Evolutionary conservation across 1,140 invertebrate genomes (phyloP), one percentile per base, ranked within the genome.

Genomic region (Pseudomyrmex sp.): DNA sequence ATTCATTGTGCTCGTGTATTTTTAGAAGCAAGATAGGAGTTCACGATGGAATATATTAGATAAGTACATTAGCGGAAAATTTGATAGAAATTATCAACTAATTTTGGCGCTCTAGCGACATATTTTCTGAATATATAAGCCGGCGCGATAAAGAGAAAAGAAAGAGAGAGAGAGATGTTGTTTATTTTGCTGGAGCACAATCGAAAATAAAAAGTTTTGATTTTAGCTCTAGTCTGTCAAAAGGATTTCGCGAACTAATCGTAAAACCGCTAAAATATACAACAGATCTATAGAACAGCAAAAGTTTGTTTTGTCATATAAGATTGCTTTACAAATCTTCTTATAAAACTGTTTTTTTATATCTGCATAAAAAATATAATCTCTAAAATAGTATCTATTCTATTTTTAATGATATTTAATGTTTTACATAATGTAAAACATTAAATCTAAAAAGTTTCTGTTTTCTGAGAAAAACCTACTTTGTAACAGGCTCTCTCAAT

Each of bases 1-100:
- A 88, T 88, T 88, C 56, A 88, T 23, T 62, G 58, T n/a, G 58
- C 46, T 46, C 44, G 66, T 35, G 35, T 88, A 88, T 88, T 88
- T 80, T 83, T 85, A 80, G 86, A 77, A 69, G 26, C 72, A 20
- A 75, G 48, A 83, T 88, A 76, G 86, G 83, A 70, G 50, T 52
- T 58, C 74, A 35, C 54, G 85, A 59, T 80, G 59, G 75, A 84
- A 80, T 82, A 75, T 75, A 74, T 84, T 84, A 77, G 56, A 74
- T 63, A 75, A 68, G 50, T 54, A 20, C 73, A 80, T 70, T 80
- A 72, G 44, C 2, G 12, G 54, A 20, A 52, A 65, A 85, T 62
- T 79, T 65, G 54, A 85, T 72, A 66, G 83, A 85, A 86, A 77
- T 70, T 80, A 72, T 72, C 70, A 56, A 79, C 66, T 80, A 80